phyloP scores from a whole-genome alignment of 2,888 invertebrate species.

The Eupsilia transversa region DNA sequence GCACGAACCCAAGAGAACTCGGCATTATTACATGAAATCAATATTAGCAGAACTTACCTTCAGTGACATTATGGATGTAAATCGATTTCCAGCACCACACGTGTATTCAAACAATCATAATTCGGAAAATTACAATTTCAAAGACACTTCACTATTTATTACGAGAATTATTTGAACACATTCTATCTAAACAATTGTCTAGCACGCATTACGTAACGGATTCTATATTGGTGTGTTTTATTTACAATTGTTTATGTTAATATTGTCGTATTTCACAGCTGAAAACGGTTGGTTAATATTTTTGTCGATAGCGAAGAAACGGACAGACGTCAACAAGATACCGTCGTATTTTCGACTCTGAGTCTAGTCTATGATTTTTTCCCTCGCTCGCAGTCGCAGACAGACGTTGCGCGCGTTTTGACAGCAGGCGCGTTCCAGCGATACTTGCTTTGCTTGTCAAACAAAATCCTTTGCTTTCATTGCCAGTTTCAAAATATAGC shows the following conservation, averaged over 20 bases:
- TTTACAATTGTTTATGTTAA: constrained; percentile 56
- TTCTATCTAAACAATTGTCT: constrained; percentile 30
- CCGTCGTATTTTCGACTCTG: constrained; percentile 59
- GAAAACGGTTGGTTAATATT: constrained; percentile 48
- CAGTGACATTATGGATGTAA: constrained; percentile 80
- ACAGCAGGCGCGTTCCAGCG: constrained; percentile 61
- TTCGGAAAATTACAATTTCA: constrained; percentile 71
- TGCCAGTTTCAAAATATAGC: not conserved
- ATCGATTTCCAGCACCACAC: constrained; percentile 76
- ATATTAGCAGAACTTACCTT: constrained; percentile 78
- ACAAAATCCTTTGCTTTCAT: not conserved
- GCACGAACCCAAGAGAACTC: constrained; percentile 5
- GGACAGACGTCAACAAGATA: constrained; percentile 55
- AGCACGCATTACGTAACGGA: constrained; percentile 44
- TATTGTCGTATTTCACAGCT: constrained; percentile 53
- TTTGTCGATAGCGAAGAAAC: constrained; percentile 50
- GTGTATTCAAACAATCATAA: constrained; percentile 78
- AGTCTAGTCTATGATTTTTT: too few relatives aligned
- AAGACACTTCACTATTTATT: constrained; percentile 64
- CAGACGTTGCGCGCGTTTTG: constrained; percentile 60
- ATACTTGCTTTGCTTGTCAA: not conserved
- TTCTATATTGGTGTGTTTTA: constrained; percentile 29
- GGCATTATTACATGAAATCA: constrained; percentile 46
- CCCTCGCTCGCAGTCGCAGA: constrained; percentile 61
- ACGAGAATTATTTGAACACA: constrained; percentile 38